These are phyloP conservation scores for Chorisops tibialis DNA, from an alignment of 2,888 invertebrate genomes.

Conservation along the genomic window DNA sequence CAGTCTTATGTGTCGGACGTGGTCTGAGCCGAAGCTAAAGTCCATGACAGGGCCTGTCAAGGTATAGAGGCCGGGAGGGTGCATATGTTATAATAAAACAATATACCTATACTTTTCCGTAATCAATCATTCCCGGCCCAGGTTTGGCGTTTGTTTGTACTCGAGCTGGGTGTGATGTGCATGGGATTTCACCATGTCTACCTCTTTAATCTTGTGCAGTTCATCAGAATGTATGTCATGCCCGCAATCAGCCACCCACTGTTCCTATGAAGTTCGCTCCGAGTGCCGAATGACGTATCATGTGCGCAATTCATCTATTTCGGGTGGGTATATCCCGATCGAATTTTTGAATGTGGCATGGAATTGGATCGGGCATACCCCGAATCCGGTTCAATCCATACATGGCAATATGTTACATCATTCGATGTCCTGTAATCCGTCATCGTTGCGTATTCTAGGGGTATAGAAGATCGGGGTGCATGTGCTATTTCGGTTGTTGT, in stretches of 20 bases:
- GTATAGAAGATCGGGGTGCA: too few species aligned
- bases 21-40: neutral
- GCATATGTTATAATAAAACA: too few species aligned
- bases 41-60: too few species aligned
- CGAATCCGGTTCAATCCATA: too few species aligned
- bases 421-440: too few species aligned
- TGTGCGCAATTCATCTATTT: neutral
- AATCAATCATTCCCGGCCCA: neutral
- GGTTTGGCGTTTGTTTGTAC: neutral
- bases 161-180: neutral
- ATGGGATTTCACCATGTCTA: neutral
- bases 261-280: neutral
- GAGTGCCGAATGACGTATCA: neutral
- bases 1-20: neutral
- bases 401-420: too few species aligned
- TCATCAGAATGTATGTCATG: neutral
- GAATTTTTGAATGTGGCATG: too few species aligned
- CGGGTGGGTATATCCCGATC: too few species aligned
- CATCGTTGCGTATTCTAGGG: too few species aligned
- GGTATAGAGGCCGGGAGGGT: too few species aligned
- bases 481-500: too few species aligned
- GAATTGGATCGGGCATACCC: too few species aligned
- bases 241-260: neutral
- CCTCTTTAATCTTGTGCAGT: neutral
- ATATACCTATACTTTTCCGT: neutral